phyloP scores from a whole-genome alignment of 2,797 vertebrate species.

The Peromyscus nudipes region DNA sequence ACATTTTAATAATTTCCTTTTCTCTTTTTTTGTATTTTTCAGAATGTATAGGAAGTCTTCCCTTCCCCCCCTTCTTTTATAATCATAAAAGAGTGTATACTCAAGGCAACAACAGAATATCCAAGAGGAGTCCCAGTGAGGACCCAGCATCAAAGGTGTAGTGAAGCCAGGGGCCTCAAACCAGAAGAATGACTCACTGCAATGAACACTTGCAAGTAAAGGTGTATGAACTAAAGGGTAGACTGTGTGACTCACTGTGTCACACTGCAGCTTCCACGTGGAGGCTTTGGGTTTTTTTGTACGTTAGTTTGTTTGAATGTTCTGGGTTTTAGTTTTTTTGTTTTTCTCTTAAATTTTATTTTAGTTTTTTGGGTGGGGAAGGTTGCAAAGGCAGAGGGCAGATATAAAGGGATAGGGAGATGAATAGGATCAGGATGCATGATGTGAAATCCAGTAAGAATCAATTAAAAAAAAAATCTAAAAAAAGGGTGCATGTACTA shows the following conservation, averaged over 20 bases:
- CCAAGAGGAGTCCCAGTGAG: neutral
- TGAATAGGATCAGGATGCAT: neutral
- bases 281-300: neutral
- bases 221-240: neutral
- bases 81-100: neutral
- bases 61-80: conserved; percentile 17
- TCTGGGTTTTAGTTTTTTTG: neutral
- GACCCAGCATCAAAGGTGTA: neutral
- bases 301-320: neutral
- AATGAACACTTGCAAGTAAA: neutral
- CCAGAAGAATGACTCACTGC: neutral
- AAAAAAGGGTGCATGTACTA: neutral
- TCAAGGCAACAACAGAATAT: neutral
- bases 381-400: neutral
- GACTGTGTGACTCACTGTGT: neutral
- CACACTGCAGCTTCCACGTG: neutral
- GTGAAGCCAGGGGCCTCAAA: neutral
- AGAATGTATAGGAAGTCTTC: neutral
- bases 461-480: neutral
- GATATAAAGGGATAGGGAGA: neutral
- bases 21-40: conserved; percentile 5
- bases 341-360: neutral
- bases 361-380: neutral
- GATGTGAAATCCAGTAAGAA: neutral
- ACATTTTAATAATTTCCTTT: neutral